Conservation (phyloP, 2,113 vertebrate genomes). For the Gambusia affinis region DNA sequence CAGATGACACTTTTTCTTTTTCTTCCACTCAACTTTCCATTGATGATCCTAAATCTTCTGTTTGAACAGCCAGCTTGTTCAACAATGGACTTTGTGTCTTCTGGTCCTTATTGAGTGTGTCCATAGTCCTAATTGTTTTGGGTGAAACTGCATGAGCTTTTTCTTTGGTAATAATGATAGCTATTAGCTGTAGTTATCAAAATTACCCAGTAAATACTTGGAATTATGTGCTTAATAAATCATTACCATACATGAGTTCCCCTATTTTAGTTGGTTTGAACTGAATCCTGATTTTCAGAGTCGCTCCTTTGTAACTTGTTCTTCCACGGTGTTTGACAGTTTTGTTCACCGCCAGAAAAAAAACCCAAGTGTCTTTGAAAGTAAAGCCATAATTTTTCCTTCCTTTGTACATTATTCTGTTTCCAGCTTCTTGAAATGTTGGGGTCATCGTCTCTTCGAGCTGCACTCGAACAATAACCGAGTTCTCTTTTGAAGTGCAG, state of each 20-base stretch:
- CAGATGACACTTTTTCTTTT: not conserved
- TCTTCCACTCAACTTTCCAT: not conserved
- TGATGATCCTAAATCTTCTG: not conserved
- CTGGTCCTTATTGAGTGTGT: no score
- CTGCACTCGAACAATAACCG: not conserved
- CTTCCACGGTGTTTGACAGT: no score
- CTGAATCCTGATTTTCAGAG: no score
- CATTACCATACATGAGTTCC: no score
- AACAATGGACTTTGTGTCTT: no score
- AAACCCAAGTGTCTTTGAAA: no score
- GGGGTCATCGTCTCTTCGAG: not conserved
- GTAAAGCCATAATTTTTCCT: not conserved
- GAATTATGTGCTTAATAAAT: no score
- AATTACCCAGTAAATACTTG: no score
- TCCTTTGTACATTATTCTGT: not conserved
- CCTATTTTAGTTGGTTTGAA: no score
- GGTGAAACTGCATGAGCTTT: not conserved
- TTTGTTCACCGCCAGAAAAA: no score
- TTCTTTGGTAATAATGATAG: not conserved
- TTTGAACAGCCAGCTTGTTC: not conserved
- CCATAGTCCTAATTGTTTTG: not conserved
- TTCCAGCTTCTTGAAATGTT: not conserved
- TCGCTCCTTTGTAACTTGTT: no score
- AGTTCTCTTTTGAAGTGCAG: constrained; percentile 4
- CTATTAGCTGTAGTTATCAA: no score